Evolutionary conservation across 2,113 vertebrate species (phyloP), one percentile per base, ranked within the genome.

Genomic region (Asarcornis scutulata): DNA sequence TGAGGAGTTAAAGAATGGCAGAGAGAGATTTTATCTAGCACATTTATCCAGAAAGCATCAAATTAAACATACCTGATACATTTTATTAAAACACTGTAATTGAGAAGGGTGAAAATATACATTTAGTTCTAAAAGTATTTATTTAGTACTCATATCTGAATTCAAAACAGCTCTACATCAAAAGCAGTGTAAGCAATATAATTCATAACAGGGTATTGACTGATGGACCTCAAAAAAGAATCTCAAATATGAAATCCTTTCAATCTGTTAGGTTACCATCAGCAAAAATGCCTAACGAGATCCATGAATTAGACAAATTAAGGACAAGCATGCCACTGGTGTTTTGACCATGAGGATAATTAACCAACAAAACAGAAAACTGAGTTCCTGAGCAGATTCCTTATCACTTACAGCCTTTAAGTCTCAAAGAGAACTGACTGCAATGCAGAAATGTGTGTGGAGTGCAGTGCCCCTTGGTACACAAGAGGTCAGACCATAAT

Each of bases 381-480:
- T 7, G 25, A 3, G 3, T 7, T 46, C 32, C 29, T 62, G 58
- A 63, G 42, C 10, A 81, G 48, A 62, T 74, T 62, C 6, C 44
- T 27, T 48, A 8, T 48, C 48, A 58, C 13, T 83, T 55, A 22
- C 2, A 46, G 17, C 2, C 27, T 86, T 67, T 44, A 38, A 84
- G 21, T 36, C n/a, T 74, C 75, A 83, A 75, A 62, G 11, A 82
- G 9, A 90, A 38, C 14, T 59, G 25, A 44, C 5, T 50, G 25
- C 34, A 56, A 32, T 22, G 56, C 11, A 77, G 48, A 83, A 83
- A 23, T 5, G 8, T 79, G 40, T 55, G 10, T 31, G 15, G 15
- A 63, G 29, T 27, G 21, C 18, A 0, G 0, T 53, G 13, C 12
- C 26, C 26, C 27, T 20, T 32, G 4, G 26, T 53, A 81, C 1